These are phyloP conservation scores for Alectura lathami DNA, from an alignment of 2,113 vertebrate species.

Conservation along the genomic window DNA sequence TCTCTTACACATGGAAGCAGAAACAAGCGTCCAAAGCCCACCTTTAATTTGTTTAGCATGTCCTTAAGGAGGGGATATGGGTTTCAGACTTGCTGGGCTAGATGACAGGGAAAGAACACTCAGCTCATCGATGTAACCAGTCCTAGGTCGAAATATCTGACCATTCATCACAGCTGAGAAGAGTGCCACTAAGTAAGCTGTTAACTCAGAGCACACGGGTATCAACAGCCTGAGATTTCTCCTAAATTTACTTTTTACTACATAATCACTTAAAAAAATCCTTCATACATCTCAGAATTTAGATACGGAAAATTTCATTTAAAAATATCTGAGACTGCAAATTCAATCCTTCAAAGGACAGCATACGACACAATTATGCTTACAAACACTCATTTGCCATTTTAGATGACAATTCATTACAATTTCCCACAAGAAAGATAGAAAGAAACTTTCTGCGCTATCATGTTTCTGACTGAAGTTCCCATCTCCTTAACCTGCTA, in stretches of 20 bases:
- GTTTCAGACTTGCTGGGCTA: background rate
- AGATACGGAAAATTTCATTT: background rate
- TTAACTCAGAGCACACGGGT: background rate
- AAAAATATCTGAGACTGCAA: background rate
- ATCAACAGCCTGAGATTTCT: background rate
- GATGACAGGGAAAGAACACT: background rate
- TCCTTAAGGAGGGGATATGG: background rate
- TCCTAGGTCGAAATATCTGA: background rate
- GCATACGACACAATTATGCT: background rate
- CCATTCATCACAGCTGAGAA: background rate
- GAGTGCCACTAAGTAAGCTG: background rate
- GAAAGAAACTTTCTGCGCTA: background rate
- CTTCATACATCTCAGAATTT: background rate
- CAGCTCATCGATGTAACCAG: background rate
- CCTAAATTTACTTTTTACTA: background rate
- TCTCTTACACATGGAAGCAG: background rate
- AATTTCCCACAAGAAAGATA: slow-evolving; percentile 13
- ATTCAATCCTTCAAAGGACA: background rate
- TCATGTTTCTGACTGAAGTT: slow-evolving; percentile 24
- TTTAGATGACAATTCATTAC: slow-evolving; percentile 17
- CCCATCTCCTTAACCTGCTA: slow-evolving; percentile 24
- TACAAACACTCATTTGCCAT: background rate
- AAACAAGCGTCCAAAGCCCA: background rate
- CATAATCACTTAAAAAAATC: background rate
- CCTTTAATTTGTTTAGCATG: background rate